Conservation (phyloP, 2,797 vertebrate genomes). For the Saxicola maurus region DNA sequence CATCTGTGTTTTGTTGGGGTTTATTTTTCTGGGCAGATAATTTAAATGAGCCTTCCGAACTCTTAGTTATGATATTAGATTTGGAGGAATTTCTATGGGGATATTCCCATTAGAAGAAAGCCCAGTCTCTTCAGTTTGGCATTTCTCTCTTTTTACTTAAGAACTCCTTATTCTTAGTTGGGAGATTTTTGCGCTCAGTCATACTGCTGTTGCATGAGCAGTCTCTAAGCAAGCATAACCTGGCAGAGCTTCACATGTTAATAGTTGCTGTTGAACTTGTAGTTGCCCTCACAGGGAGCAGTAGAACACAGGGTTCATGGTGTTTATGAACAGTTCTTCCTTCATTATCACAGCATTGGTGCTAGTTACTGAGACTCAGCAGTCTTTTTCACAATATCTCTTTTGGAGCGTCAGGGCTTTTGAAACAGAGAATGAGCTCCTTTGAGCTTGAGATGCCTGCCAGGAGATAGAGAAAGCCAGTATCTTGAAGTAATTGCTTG, state of each 20-base stretch:
- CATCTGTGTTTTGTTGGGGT: not conserved
- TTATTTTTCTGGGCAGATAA: not conserved
- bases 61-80: not conserved
- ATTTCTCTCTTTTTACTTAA: not conserved
- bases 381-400: not conserved
- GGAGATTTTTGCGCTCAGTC: not conserved
- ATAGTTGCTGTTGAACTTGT: not conserved
- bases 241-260: not conserved
- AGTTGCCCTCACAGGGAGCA: not conserved
- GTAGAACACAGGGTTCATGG: fast-evolving
- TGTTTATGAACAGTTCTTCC: not conserved
- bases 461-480: not conserved
- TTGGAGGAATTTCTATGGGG: not conserved
- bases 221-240: not conserved
- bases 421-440: not conserved
- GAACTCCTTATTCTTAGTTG: not conserved
- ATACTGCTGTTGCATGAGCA: not conserved
- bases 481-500: not conserved
- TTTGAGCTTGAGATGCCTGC: not conserved
- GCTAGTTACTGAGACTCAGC: not conserved
- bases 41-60: not conserved
- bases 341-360: not conserved
- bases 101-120: not conserved
- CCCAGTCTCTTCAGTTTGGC: not conserved
- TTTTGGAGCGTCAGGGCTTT: not conserved